Evolutionary conservation across 2,113 vertebrate species (phyloP).

Genomic region (Anser cygnoides): DNA sequence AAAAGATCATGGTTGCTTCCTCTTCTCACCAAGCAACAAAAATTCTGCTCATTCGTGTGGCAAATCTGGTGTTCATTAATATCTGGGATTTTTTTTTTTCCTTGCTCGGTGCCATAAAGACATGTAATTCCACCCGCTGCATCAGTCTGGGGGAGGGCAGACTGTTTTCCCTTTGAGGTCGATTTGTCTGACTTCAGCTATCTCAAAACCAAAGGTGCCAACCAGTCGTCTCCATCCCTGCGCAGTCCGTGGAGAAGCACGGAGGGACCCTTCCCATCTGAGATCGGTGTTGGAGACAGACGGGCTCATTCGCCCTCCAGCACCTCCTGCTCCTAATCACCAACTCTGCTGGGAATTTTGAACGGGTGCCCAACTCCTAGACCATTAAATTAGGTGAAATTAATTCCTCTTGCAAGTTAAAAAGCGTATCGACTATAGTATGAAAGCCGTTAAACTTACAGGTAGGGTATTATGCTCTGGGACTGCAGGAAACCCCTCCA

Average conservation of each 20-base stretch:
- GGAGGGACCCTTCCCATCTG: background rate
- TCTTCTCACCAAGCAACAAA: background rate
- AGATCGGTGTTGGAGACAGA: background rate
- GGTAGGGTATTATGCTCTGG: background rate
- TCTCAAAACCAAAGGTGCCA: background rate
- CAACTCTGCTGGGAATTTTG: background rate
- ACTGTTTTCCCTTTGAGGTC: background rate
- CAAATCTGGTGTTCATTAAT: background rate
- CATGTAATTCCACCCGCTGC: background rate
- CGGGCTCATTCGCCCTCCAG: background rate
- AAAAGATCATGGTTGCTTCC: background rate
- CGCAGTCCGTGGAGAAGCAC: rapidly evolving
- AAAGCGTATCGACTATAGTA: background rate
- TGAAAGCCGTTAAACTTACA: background rate
- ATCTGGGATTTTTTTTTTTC: background rate
- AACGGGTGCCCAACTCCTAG: background rate
- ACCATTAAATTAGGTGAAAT: background rate
- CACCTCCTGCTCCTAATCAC: background rate
- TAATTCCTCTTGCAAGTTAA: background rate
- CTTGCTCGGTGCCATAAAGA: background rate
- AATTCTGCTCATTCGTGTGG: background rate
- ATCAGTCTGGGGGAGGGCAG: rapidly evolving
- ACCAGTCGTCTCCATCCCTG: rapidly evolving
- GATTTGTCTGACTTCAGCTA: background rate
- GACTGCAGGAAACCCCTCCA: background rate